Evolutionary conservation across 1,140 invertebrate genomes (phyloP), one percentile per base, ranked within the genome.

Genomic region (Parapsyche elsis): DNA sequence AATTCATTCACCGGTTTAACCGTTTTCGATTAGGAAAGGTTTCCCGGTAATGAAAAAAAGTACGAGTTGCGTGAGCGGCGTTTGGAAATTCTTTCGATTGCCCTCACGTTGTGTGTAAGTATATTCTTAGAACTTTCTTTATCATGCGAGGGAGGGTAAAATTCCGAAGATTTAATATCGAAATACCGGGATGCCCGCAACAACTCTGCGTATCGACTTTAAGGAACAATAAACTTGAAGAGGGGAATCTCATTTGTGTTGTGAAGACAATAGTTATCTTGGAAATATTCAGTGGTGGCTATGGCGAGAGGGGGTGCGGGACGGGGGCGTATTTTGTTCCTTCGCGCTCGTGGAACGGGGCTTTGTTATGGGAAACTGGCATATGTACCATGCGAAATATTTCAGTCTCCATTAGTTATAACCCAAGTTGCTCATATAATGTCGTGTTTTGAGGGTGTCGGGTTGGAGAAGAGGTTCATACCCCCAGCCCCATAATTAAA

Each of bases 91-190:
- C 76, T 81, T 81, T 81, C 61, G 67, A 53, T 57, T 49, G 26
- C 30, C 30, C 30, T 4, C 30, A 38, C 7, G 30, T 38, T 2
- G 2, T 16, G 49, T 53, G 19, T 9, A 16, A 71, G 64, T 67
- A 71, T 59, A 80, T 82, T 82, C 76, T 81, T 76, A 75, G 77
- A 83, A 79, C 76, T 61, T 79, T 81, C 79, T 81, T 80, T 79
- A 76, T 80, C 78, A 80, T 78, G 79, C 74, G 71, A 79, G 80
- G 46, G 24, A 44, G 59, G 53, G 64, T 53, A 81, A 81, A 74
- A 83, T 83, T 83, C 81, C 79, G 12, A 81, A 81, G 71, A 71
- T 79, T 81, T 83, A 81, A 83, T 81, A 83, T 83, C 76, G 77
- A 80, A 79, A 83, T 83, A 71, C 79, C 79, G 77, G 59, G 77